Evolutionary conservation across 2,888 invertebrate species (phyloP), one percentile per base, ranked within the genome.

Genomic region (Yponomeuta malinellus): DNA sequence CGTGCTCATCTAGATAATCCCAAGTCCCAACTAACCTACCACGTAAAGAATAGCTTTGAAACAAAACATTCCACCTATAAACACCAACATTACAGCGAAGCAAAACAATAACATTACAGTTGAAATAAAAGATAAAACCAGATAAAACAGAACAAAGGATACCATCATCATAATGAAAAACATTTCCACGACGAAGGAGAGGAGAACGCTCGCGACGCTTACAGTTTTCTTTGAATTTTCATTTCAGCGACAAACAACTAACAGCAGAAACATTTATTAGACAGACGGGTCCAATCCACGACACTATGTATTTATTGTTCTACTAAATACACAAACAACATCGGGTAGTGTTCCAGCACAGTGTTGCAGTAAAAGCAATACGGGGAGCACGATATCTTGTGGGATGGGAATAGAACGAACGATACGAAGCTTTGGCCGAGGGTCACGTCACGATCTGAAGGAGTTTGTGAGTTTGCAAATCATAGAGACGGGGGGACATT

Each of bases 401-500:
- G 6, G 12, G 52, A 59, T 15, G 52, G 15, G 52, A 59, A 59
- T 52, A 9, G 52, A 4, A 9, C 12, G 63, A 63, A 63, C 2
- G 1, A 9, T 59, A 15, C 52, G 15, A 59, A 59, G 52, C 52
- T 59, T 12, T 15, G 52, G 52, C 52, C 52, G 15, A 15, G 52
- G 52, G 52, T 15, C 15, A 59, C 52, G 33, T 65, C 31, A 65
- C 29, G 10, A 5, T 23, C 10, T 65, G 33, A 29, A 65, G 33
- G 10, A 65, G 31, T 64, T 64, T 64, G 31, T 64, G 43, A 43
- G 43, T 43, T 43, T 43, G 37, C 37, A 10, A 66, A 66, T 66
- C 31, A 66, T 64, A 72, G 29, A 6, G 2, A 23, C n/a, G 64
- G 64, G 64, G n/a, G 70, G 70, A 76, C 69, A 73, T 73, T 73